Evolutionary conservation across 2,113 vertebrate species (phyloP).

Genomic region (Pao palembangensis): DNA sequence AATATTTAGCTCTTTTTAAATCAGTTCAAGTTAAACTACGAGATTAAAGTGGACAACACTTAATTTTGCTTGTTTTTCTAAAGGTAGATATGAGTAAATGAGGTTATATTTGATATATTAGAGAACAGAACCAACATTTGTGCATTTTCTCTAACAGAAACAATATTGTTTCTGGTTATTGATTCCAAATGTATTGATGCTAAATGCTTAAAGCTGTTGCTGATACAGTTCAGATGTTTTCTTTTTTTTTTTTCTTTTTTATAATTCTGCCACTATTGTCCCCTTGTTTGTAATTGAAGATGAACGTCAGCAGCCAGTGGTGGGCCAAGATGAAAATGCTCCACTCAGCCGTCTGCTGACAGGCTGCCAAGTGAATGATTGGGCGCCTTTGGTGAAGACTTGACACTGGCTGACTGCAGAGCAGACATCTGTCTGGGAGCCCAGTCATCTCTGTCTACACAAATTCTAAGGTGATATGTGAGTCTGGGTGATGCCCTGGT

Average conservation of each 20-base stretch:
- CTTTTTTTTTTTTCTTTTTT: not conserved
- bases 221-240: no score
- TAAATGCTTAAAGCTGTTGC: not conserved
- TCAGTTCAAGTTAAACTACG: no score
- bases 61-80: no score
- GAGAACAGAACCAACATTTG: no score
- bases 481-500: not conserved
- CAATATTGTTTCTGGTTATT: no score
- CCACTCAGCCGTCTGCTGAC: constrained; percentile 44
- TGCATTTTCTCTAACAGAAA: no score
- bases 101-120: no score
- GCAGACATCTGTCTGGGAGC: constrained; percentile 60
- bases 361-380: constrained; percentile 61
- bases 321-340: constrained; percentile 35
- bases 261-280: constrained; percentile 7
- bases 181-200: not conserved
- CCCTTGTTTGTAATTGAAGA: no score
- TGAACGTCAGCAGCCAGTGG: constrained; percentile 20
- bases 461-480: constrained; percentile 24
- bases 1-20: no score
- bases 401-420: constrained; percentile 47
- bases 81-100: no score
- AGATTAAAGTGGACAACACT: no score
- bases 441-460: constrained; percentile 44
- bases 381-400: constrained; percentile 60